Conservation (phyloP, 2,113 vertebrate genomes). For the Thalassoma bifasciatum region DNA sequence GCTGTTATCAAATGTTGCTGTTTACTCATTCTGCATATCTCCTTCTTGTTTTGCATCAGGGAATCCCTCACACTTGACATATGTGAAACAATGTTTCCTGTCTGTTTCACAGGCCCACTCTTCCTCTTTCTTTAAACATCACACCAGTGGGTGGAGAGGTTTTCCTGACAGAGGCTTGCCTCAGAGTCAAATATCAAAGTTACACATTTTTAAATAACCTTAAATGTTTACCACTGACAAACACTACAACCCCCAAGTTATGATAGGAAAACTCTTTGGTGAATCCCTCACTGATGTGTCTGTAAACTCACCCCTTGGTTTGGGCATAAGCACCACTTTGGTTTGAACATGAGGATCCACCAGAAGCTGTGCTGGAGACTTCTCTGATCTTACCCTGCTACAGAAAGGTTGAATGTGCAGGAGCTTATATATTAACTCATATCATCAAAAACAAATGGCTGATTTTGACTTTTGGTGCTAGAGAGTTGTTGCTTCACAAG, state of each 20-base stretch:
- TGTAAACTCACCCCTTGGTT: too few relatives aligned
- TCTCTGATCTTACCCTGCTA: too few relatives aligned
- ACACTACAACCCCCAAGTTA: conserved; percentile 37
- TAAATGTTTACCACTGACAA: not conserved
- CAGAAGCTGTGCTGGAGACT: too few relatives aligned
- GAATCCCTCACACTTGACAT: conserved; percentile 26
- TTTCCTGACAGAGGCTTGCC: not conserved
- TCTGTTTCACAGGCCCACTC: conserved; percentile 26
- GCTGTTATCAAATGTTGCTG: too few relatives aligned
- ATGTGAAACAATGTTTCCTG: conserved; percentile 12
- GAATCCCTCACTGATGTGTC: too few relatives aligned
- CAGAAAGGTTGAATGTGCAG: too few relatives aligned
- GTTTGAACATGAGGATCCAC: too few relatives aligned
- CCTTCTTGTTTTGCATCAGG: conserved; percentile 40
- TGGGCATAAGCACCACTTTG: too few relatives aligned
- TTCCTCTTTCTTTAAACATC: conserved; percentile 53
- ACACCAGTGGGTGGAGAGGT: conserved; percentile 14
- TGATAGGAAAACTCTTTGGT: not conserved
- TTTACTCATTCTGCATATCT: not conserved
- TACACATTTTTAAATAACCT: not conserved
- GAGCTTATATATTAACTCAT: too few relatives aligned
- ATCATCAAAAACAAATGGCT: too few relatives aligned
- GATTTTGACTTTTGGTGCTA: too few relatives aligned
- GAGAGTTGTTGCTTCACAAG: too few relatives aligned
- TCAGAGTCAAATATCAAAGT: conserved; percentile 1